These are phyloP conservation scores for Malurus melanocephalus DNA, from an alignment of 2,113 vertebrate species.

Conservation along the genomic window DNA sequence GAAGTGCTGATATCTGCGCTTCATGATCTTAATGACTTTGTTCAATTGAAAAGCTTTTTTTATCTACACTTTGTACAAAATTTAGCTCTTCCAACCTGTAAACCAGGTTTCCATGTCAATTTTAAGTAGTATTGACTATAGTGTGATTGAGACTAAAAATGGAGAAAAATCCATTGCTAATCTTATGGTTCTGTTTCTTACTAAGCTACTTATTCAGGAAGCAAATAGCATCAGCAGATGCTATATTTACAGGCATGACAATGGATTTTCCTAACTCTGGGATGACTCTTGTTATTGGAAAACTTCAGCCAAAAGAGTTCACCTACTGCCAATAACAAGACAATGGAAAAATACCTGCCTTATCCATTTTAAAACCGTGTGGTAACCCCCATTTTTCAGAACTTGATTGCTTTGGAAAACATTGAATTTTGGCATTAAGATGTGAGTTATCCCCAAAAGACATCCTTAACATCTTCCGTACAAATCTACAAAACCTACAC, in stretches of 20 bases:
- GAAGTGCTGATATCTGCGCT: neutral
- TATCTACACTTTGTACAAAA: neutral
- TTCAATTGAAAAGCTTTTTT: neutral
- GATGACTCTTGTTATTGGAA: neutral
- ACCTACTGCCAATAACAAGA: neutral
- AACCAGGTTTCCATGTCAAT: neutral
- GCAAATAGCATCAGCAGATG: neutral
- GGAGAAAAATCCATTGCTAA: neutral
- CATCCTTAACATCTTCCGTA: neutral
- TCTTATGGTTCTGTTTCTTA: neutral
- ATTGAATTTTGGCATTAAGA: neutral
- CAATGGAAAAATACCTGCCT: neutral
- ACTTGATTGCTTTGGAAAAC: neutral
- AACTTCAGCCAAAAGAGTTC: neutral
- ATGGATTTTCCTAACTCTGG: neutral
- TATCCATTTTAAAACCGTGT: neutral
- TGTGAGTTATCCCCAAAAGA: neutral
- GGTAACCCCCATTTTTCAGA: neutral
- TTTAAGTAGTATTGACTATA: neutral
- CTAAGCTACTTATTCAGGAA: neutral
- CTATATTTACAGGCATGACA: neutral
- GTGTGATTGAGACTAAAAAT: neutral
- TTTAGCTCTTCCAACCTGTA: neutral
- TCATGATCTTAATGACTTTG: neutral
- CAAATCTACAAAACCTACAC: neutral